Evolutionary conservation across 2,113 vertebrate genomes (phyloP).

Genomic region (Mugil cephalus): DNA sequence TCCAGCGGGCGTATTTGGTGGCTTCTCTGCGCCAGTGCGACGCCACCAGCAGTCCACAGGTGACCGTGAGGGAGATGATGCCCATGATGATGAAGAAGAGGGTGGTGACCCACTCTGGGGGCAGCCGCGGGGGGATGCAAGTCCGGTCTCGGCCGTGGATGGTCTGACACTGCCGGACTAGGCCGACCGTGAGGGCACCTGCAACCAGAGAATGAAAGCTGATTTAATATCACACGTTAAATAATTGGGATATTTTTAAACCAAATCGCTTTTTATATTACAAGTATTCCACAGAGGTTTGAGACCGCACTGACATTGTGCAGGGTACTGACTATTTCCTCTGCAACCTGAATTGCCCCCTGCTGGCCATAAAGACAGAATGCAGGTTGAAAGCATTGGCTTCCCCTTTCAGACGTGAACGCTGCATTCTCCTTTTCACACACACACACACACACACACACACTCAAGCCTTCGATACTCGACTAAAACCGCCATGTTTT

Average conservation of each 20-base stretch:
- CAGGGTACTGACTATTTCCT: no score
- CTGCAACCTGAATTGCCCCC: no score
- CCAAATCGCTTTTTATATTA: neutral
- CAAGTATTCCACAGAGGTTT: no score
- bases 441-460: no score
- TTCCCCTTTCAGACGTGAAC: no score
- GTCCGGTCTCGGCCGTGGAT: slow-evolving; percentile 97
- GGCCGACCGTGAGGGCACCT: slow-evolving; percentile 97
- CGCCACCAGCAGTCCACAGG: slow-evolving; percentile 95
- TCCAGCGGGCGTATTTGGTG: slow-evolving; percentile 98
- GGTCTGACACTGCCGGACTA: slow-evolving; percentile 97
- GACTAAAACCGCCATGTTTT: neutral
- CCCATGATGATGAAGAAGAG: slow-evolving; percentile 99
- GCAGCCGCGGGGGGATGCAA: slow-evolving; percentile 97
- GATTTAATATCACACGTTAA: no score
- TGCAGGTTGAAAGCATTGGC: no score
- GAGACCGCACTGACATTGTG: no score
- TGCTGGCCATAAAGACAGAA: no score
- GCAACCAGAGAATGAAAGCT: slow-evolving; percentile 27
- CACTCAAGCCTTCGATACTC: neutral
- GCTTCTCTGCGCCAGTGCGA: slow-evolving; percentile 98
- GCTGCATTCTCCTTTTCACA: no score
- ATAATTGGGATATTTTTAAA: neutral
- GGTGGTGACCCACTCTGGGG: slow-evolving; percentile 98
- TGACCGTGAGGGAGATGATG: slow-evolving; percentile 98